These are phyloP conservation scores for Drosophila kambysellisi DNA, from an alignment of 2,888 invertebrate genomes.

Conservation along the genomic window DNA sequence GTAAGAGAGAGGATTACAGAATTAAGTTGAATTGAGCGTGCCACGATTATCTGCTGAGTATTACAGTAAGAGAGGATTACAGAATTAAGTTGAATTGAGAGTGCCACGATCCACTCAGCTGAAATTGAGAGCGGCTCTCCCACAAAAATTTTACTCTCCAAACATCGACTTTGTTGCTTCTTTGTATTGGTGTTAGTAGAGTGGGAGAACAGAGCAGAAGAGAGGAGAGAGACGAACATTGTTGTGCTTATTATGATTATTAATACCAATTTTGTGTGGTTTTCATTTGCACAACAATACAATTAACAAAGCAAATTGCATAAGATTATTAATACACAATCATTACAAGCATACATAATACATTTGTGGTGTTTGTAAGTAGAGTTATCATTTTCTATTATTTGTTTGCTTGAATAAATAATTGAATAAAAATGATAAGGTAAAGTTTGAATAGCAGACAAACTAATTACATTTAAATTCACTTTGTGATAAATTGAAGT, in stretches of 20 bases:
- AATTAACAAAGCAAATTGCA: neutral
- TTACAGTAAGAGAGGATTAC: too few species aligned
- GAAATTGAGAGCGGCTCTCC: neutral
- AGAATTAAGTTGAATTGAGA: neutral
- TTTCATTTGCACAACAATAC: constrained; percentile 2
- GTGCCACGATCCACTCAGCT: neutral
- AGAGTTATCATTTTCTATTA: neutral
- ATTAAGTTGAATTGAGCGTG: neutral
- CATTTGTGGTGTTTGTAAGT: neutral
- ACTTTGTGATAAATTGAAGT: neutral
- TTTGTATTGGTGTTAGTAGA: neutral
- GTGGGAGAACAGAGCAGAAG: neutral
- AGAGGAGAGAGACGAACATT: neutral
- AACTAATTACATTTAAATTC: neutral
- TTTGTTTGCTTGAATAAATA: neutral
- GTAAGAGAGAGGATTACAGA: neutral
- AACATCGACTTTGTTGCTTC: neutral
- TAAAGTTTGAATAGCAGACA: neutral
- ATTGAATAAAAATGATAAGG: neutral
- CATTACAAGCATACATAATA: neutral
- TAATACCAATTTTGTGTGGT: neutral
- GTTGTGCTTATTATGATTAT: neutral
- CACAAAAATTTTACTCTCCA: neutral
- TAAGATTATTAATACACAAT: neutral
- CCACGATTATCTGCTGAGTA: neutral